These are phyloP conservation scores for Mythimna vitellina DNA, from an alignment of 2,888 invertebrate species.

Conservation along the genomic window DNA sequence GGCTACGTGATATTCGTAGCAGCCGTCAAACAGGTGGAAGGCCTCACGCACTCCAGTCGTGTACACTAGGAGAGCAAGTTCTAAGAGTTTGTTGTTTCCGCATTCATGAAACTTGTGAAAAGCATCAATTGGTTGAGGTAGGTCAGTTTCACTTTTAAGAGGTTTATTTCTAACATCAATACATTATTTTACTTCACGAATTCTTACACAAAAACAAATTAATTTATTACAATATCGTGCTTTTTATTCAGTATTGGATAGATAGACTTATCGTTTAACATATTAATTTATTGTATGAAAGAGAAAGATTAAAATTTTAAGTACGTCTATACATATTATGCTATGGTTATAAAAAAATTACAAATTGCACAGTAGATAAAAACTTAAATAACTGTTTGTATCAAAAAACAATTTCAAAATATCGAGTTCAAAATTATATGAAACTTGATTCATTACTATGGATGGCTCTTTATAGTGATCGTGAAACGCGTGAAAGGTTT, in stretches of 20 bases:
- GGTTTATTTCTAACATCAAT: neutral
- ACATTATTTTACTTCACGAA: neutral
- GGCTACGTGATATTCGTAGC: neutral
- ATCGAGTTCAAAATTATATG: no score
- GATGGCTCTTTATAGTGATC: neutral
- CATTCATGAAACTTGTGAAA: neutral
- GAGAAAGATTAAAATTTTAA: neutral
- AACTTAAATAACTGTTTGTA: no score
- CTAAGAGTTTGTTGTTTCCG: neutral
- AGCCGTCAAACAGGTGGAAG: neutral
- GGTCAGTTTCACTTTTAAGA: neutral
- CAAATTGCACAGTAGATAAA: neutral
- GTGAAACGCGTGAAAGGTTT: constrained; percentile 13
- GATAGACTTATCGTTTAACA: neutral
- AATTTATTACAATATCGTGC: neutral
- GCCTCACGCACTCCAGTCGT: neutral
- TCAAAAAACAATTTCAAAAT: no score
- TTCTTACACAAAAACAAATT: no score
- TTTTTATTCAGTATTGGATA: neutral
- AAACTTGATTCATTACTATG: no score
- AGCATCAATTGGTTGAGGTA: constrained; percentile 1
- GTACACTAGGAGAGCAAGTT: neutral
- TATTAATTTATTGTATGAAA: neutral
- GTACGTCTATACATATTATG: neutral
- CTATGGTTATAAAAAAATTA: no score